Base-by-base conservation (phyloP, 2,888 invertebrate genomes). In the Rotaria socialis region DNA sequence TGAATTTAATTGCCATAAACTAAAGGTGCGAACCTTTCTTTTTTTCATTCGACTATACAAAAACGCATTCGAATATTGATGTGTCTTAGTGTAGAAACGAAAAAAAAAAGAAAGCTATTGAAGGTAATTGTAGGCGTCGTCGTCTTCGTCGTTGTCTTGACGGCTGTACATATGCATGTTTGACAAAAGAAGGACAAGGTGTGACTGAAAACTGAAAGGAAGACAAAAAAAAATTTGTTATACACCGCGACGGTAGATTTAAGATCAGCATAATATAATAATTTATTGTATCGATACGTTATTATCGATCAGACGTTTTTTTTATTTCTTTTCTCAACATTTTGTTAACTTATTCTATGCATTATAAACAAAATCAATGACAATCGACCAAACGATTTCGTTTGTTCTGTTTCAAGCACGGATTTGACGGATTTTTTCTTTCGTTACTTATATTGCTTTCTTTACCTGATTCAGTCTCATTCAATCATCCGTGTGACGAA, bases 401-500 rank as follows among this genome's bases (percentile, higher is more conserved):
- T 56, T 56, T 56, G 56, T 56, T 56, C 56, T 56, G 56, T 56
- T 56, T 56, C 24, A 56, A 24, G 56, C 56, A 56, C 56, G 56
- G 24, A 16, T 67, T 27, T 35, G 16, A 67, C 27, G 67, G 19
- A 24, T 1, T 67, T 19, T 35, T 35, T 50, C 50, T 14, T 19
- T 8, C 52, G 16, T 41, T 41, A 19, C 67, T 67, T 35, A 67
- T 67, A 67, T 67, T 67, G 22, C 55, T 55, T 55, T 55, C 55
- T 55, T 55, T 55, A 67, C 35, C 67, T 35, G 27, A 27, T 35
- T 67, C 35, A 5, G 35, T 27, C 35, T 67, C 67, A 27, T 35
- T 67, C 35, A 67, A 67, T 67, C 67, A 67, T 19, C 67, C 67
- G 67, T 67, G 67, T 35, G 35, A 67, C 35, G 67, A 67, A 67